phyloP scores from a whole-genome alignment of 2,113 vertebrate species.

The Meles meles region DNA sequence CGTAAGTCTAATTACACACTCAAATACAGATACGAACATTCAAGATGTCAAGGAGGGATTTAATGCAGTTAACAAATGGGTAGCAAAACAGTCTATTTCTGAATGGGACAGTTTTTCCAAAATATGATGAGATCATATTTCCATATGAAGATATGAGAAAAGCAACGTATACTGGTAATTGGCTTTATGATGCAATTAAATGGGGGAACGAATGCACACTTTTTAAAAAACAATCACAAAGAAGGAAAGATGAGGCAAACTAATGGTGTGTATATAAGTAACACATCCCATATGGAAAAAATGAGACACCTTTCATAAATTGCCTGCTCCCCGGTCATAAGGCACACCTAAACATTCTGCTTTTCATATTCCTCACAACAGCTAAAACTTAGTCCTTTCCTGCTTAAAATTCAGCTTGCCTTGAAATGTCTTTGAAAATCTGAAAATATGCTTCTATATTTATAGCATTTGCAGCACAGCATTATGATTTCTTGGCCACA shows the following conservation, averaged over 20 bases:
- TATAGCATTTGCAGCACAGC: background rate
- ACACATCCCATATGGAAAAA: conserved; percentile 61
- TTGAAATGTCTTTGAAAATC: background rate
- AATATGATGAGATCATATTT: conserved; percentile 39
- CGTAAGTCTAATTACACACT: background rate
- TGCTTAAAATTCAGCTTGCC: background rate
- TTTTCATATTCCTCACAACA: conserved; percentile 23
- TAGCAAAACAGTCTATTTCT: background rate
- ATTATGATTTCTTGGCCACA: background rate
- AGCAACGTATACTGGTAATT: conserved; percentile 34
- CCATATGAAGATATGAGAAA: conserved; percentile 43
- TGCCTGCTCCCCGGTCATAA: conserved; percentile 29
- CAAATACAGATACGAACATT: background rate
- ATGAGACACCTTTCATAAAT: conserved; percentile 53
- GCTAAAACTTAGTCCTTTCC: background rate
- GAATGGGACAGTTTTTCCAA: conserved; percentile 17
- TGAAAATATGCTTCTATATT: conserved; percentile 7
- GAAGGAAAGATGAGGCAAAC: conserved; percentile 45
- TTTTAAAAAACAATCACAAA: conserved; percentile 46
- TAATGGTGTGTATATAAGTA: conserved; percentile 33
- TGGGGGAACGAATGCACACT: conserved; percentile 20
- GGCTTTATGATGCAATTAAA: conserved; percentile 31
- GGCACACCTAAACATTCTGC: conserved; percentile 43
- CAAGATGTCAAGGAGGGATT: background rate
- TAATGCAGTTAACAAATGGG: conserved; percentile 30